A percentile compares a stretch with the other conserved stretches of the same genome.
These are phyloP conservation scores for Lethocerus indicus DNA, from an alignment of 1,140 invertebrate genomes.

Conservation along the genomic window DNA sequence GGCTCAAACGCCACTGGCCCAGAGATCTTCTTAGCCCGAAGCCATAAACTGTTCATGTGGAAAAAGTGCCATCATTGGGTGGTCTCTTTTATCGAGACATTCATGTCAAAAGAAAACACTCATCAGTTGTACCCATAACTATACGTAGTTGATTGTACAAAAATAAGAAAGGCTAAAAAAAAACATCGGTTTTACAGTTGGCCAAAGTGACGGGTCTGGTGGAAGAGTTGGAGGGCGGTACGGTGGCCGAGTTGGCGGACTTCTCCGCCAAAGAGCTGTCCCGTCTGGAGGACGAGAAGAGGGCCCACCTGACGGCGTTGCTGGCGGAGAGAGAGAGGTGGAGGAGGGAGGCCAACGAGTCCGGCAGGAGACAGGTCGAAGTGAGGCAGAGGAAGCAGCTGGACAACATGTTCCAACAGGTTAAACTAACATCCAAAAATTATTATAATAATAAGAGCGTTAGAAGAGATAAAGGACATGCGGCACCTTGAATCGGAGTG, in stretches of 20 bases:
- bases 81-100: background rate
- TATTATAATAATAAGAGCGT: background rate
- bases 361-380: background rate
- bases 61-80: background rate
- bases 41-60: background rate
- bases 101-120: background rate
- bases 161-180: background rate
- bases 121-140: background rate
- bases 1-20: too few relatives aligned
- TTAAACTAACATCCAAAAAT: background rate
- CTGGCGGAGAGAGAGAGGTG: background rate
- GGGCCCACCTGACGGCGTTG: background rate
- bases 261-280: background rate
- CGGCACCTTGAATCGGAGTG: too few relatives aligned
- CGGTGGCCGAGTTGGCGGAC: background rate
- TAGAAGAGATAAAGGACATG: too few relatives aligned
- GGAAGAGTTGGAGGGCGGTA: background rate
- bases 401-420: slow-evolving; percentile 2
- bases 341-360: background rate
- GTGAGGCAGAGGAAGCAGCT: background rate
- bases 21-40: background rate
- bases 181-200: background rate
- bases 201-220: background rate
- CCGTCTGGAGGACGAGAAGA: background rate
- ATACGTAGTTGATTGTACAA: background rate